A percentile compares a stretch with the other conserved stretches of the same genome.
Conservation (phyloP, 2,797 vertebrate genomes). For the Helicolenus hilgendorfi region DNA sequence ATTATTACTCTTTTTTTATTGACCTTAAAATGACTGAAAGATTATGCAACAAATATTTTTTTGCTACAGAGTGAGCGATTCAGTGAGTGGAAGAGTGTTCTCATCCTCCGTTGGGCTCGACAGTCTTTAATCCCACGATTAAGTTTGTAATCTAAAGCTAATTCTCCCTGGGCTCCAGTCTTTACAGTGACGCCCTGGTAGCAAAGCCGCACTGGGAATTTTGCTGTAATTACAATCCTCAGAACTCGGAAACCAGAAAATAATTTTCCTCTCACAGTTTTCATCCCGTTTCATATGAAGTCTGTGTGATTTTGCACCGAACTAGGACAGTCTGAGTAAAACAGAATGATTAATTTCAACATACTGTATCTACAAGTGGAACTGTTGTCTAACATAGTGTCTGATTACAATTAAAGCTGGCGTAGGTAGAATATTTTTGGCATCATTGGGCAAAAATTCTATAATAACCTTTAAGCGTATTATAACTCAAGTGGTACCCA, state of each 20-base stretch:
- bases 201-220: conserved; percentile 54
- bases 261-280: neutral
- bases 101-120: no score
- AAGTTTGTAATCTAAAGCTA: conserved; percentile 71
- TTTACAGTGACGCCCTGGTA: conserved; percentile 22
- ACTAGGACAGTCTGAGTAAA: neutral
- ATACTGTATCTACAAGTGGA: neutral
- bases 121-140: conserved; percentile 62
- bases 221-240: conserved; percentile 48
- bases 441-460: neutral
- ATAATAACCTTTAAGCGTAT: neutral
- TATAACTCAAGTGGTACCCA: neutral
- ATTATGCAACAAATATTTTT: neutral
- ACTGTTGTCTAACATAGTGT: neutral
- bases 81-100: neutral
- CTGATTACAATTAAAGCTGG: no score
- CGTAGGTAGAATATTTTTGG: no score
- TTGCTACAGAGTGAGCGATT: neutral
- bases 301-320: neutral
- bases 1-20: neutral
- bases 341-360: neutral
- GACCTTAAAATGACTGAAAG: neutral
- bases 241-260: conserved; percentile 14
- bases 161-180: conserved; percentile 62
- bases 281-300: neutral